phyloP scores from a whole-genome alignment of 2,113 vertebrate genomes.

The Numenius arquata region DNA sequence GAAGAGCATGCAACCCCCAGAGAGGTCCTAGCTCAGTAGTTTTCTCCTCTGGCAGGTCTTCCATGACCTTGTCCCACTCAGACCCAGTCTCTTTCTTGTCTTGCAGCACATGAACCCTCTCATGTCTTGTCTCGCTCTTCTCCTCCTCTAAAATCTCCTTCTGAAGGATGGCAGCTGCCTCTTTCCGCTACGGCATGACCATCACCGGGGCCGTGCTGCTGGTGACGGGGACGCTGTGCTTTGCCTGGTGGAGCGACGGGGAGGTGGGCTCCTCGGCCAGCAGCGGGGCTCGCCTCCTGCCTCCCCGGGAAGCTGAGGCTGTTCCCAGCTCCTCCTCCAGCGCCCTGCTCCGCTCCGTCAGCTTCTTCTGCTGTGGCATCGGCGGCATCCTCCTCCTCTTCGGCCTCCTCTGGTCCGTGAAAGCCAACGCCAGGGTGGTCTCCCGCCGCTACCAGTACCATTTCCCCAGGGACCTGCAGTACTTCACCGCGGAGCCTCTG shows the following conservation, averaged over 20 bases:
- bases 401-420: constrained; percentile 71
- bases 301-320: background rate
- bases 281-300: background rate
- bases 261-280: background rate
- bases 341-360: constrained; percentile 64
- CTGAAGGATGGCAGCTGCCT: constrained; percentile 3
- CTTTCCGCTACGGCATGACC: constrained; percentile 56
- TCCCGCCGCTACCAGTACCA: constrained; percentile 62
- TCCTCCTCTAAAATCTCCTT: background rate
- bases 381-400: constrained; percentile 72
- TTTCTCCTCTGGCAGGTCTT: background rate
- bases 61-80: accelerated
- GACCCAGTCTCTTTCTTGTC: accelerated
- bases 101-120: background rate
- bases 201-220: constrained; percentile 62
- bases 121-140: background rate
- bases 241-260: constrained; percentile 73
- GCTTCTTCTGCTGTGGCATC: constrained; percentile 69
- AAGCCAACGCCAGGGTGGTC: constrained; percentile 51
- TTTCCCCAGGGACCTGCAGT: constrained; percentile 70
- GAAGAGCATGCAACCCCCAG: background rate
- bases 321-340: constrained; percentile 39
- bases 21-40: background rate
- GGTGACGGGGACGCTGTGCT: constrained; percentile 71
- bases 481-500: constrained; percentile 56